phyloP scores from a whole-genome alignment of 2,113 vertebrate species.

The Elgaria multicarinata region DNA sequence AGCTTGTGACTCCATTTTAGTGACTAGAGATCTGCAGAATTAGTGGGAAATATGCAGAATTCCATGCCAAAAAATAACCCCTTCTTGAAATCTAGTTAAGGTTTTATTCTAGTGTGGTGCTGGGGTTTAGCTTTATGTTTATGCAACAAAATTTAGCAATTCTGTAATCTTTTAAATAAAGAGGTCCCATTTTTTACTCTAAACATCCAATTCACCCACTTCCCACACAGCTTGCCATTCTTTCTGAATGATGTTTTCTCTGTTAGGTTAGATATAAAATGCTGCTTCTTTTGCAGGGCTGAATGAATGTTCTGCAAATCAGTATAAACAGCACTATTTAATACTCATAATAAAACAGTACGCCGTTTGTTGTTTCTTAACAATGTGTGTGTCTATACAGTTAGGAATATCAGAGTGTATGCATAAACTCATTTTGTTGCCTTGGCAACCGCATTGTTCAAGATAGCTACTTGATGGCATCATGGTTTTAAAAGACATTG shows the following conservation, averaged over 20 bases:
- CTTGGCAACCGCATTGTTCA: neutral
- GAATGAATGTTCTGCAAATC: conserved; percentile 44
- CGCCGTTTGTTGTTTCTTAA: neutral
- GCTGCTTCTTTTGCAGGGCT: conserved; percentile 29
- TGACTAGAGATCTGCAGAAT: conserved; percentile 7
- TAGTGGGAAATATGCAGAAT: conserved; percentile 6
- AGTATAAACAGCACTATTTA: conserved; percentile 2
- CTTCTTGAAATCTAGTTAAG: neutral
- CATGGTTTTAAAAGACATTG: neutral
- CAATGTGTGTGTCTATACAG: neutral
- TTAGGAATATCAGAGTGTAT: neutral
- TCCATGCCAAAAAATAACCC: neutral
- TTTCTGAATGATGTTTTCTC: conserved; percentile 42
- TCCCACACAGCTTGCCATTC: conserved; percentile 48
- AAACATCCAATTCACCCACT: conserved; percentile 46
- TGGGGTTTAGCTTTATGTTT: conserved; percentile 26
- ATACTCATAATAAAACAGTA: neutral
- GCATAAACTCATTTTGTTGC: neutral
- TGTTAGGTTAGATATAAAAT: neutral
- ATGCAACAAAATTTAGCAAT: conserved; percentile 42
- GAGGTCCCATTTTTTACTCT: conserved; percentile 54
- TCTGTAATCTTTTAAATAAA: conserved; percentile 62
- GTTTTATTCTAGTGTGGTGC: neutral
- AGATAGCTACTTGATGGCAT: conserved; percentile 5
- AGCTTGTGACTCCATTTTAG: conserved; percentile 29